Evolutionary conservation across 1,140 invertebrate genomes (phyloP).

Genomic region (Campoletis sonorensis): DNA sequence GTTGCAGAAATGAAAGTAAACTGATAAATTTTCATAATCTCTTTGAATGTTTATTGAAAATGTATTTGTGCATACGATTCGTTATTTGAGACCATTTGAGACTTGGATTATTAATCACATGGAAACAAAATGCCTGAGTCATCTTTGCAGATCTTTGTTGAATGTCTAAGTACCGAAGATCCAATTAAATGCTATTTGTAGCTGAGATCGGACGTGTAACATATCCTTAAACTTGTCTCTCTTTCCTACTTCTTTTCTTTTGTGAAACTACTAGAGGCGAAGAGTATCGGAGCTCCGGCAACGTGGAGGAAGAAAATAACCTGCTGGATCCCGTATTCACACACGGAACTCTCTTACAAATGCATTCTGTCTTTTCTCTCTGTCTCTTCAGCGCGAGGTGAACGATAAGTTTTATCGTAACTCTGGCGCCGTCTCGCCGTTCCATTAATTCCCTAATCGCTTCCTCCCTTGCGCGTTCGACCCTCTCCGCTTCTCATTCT

Average conservation of each 20-base stretch:
- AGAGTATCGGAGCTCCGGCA: background rate
- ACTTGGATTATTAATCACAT: too few species aligned
- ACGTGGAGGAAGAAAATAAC: slow-evolving; percentile 21
- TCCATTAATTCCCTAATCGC: slow-evolving; percentile 60
- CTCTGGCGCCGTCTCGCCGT: slow-evolving; percentile 64
- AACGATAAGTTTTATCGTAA: slow-evolving; percentile 64
- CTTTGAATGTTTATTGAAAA: too few species aligned
- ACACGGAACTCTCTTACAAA: slow-evolving; percentile 19
- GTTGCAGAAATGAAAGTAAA: too few species aligned
- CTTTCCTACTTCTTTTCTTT: background rate
- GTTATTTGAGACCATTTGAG: too few species aligned
- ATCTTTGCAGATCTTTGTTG: too few species aligned
- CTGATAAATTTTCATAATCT: too few species aligned
- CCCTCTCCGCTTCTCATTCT: slow-evolving; percentile 16
- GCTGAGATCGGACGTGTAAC: too few species aligned
- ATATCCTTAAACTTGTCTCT: background rate
- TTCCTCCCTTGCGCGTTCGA: slow-evolving; percentile 45
- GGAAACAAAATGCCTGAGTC: too few species aligned
- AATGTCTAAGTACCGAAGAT: too few species aligned
- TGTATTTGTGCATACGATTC: too few species aligned
- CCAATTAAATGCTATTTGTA: too few species aligned
- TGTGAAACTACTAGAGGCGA: background rate
- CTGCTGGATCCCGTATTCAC: background rate
- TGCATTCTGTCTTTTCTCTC: slow-evolving; percentile 14
- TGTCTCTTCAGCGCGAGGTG: slow-evolving; percentile 48